phyloP scores from a whole-genome alignment of 2,888 invertebrate species.

The Oxytorus armatus region DNA sequence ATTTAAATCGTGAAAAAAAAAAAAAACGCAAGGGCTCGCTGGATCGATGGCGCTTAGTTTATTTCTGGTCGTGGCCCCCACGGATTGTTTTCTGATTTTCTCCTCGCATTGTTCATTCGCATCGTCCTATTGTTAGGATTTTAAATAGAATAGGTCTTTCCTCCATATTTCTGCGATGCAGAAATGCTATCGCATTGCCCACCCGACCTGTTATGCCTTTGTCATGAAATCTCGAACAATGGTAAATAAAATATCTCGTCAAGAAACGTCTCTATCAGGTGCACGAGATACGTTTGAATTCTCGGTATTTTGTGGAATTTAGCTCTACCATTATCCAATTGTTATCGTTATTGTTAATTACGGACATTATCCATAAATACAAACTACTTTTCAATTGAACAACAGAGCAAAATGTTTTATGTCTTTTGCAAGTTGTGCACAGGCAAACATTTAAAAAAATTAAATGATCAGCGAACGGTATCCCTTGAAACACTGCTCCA shows the following conservation, averaged over 20 bases:
- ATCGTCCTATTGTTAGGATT: conserved; percentile 55
- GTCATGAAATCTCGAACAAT: conserved; percentile 24
- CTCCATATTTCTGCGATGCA: conserved; percentile 11
- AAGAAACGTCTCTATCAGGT: background rate
- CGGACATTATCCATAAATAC: too few species aligned
- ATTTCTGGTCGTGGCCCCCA: conserved; percentile 56
- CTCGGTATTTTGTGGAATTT: background rate
- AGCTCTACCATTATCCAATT: background rate
- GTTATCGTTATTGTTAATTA: too few species aligned
- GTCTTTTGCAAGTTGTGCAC: too few species aligned
- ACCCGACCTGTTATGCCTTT: conserved; percentile 5
- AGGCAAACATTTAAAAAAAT: too few species aligned
- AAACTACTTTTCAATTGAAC: too few species aligned
- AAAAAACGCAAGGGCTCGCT: conserved; percentile 11
- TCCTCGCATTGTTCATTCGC: conserved; percentile 63
- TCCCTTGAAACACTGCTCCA: too few species aligned
- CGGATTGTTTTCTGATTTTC: conserved; percentile 32
- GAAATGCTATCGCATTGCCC: conserved; percentile 11
- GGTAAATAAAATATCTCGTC: background rate
- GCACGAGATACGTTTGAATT: too few species aligned
- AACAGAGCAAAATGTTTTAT: too few species aligned
- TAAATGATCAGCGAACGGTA: too few species aligned
- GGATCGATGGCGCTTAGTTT: conserved; percentile 72
- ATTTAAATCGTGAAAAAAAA: conserved; percentile 68
- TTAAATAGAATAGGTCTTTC: conserved; percentile 68